Evolutionary conservation across 2,888 invertebrate species (phyloP), one percentile per base, ranked within the genome.

Genomic region (Brenthis hecate): DNA sequence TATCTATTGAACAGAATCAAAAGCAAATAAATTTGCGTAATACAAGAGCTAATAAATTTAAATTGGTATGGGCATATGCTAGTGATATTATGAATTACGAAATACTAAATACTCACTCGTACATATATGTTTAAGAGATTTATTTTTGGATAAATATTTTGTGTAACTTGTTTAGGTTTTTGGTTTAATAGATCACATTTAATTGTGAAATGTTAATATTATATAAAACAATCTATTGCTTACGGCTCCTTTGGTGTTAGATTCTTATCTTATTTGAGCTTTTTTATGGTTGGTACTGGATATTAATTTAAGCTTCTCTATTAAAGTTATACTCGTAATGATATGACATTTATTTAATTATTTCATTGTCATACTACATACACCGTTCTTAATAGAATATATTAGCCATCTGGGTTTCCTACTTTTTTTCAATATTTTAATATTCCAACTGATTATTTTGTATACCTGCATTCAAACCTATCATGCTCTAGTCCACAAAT

Each of bases 11-110:
- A 50, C 47, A 53, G 56, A 70, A 68, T 71, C 66, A 67, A 56
- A 65, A 64, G 55, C 68, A 68, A 63, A 68, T 55, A 65, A 56
- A 63, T 63, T 58, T 71, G 61, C 68, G 71, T 53, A 71, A 71
- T 68, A 53, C 13, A 23, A 55, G 32, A 60, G 47, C 66, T 71
- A 71, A 63, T 71, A 68, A 63, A 71, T 71, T 71, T 68, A 63
- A 66, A 68, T 68, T 64, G 68, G 63, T 64, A 68, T 47, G 47
- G 56, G 55, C 68, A 60, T 65, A 60, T 65, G 68, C 63, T 56
- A 65, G 69, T 57, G 53, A 60, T 68, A 71, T 71, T 68, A 67
- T 56, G 51, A 65, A 66, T 71, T 71, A 68, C 68, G 65, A 71
- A 71, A 71, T 71, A 48, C 56, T 56, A 50, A 36, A 60, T 43